These are phyloP conservation scores for Adrianichthys oophorus DNA, from an alignment of 2,797 vertebrate genomes.

Conservation along the genomic window DNA sequence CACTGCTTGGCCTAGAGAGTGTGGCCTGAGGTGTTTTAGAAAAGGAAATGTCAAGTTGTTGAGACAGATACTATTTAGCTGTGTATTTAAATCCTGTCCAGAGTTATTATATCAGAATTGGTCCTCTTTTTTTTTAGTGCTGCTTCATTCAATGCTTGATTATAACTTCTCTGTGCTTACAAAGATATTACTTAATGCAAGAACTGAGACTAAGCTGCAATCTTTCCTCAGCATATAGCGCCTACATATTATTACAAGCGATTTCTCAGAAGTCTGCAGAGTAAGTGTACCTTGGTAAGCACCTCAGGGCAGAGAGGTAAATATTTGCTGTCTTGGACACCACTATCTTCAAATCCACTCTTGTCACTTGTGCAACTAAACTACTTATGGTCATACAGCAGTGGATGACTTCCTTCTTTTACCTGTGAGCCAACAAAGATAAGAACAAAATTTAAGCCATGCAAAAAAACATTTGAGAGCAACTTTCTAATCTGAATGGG, in stretches of 20 bases:
- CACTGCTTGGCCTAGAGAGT: slow-evolving; percentile 63
- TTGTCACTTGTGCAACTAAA: slow-evolving; percentile 55
- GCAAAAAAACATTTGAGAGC: background rate
- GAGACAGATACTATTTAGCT: slow-evolving; percentile 22
- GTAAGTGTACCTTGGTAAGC: slow-evolving; percentile 39
- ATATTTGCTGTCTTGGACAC: slow-evolving; percentile 57
- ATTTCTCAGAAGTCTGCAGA: slow-evolving; percentile 34
- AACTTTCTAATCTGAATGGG: slow-evolving; percentile 1
- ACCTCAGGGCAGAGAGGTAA: slow-evolving; percentile 44
- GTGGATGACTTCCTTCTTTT: slow-evolving; percentile 35
- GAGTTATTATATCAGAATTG: too few species aligned
- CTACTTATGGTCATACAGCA: slow-evolving; percentile 19
- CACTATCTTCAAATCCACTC: slow-evolving; percentile 42
- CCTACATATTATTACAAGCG: slow-evolving; percentile 7
- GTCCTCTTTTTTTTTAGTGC: background rate
- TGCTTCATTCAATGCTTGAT: too few species aligned
- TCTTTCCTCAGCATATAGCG: background rate
- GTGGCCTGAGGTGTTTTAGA: slow-evolving; percentile 55
- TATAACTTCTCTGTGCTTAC: too few species aligned
- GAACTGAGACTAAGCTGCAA: too few species aligned
- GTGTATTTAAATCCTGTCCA: background rate
- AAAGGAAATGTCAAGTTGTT: slow-evolving; percentile 22
- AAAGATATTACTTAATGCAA: too few species aligned
- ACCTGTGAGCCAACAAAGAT: slow-evolving; percentile 28
- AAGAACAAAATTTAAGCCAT: slow-evolving; percentile 7